Evolutionary conservation across 2,797 vertebrate genomes (phyloP), one percentile per base, ranked within the genome.

Genomic region (Antrozous pallidus): DNA sequence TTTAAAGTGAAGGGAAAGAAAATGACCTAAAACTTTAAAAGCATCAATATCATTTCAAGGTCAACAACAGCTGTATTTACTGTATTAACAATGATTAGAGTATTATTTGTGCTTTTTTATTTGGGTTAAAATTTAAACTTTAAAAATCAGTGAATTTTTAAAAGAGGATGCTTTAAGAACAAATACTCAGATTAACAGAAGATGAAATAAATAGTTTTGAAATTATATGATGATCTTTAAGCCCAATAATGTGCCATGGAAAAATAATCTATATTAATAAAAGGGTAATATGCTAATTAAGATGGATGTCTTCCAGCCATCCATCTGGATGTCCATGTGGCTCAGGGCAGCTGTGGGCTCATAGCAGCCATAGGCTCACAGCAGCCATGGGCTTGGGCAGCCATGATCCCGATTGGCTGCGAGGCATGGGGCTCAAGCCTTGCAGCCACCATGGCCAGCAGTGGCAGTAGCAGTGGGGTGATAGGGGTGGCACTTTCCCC

Each of bases 1-100:
- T 58, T 65, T 54, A 47, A 95, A 89, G 31, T 94, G 26, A 89
- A 94, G 13, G 1, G 22, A 9, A 11, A 61, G 67, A 81, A 89
- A 93, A 69, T 42, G 9, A 88, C 3, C 14, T 92, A 71, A 89
- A 78, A 69, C 8, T 93, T 74, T 84, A 51, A 75, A 94, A 84
- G 13, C 61, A 58, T 74, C 45, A 69, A 5, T 88, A 95, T 91
- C 9, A 94, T 78, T 94, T 95, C 28, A 85, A 92, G 65, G 73
- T 90, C 75, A 91, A 75, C 16, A 82, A 54, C 11, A 95, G 0
- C 1, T 80, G 1, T 16, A 36, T 87, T 93, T 67, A 69, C 93
- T 78, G 1, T 12, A 22, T 85, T 91, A 67, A 75, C 93, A 94
- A 89, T 88, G 77, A 93, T 67, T 92, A 90, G 17, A 63, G 20